Evolutionary conservation across 2,113 vertebrate genomes (phyloP), one percentile per base, ranked within the genome.

Genomic region (Neopipo cinnamomea): DNA sequence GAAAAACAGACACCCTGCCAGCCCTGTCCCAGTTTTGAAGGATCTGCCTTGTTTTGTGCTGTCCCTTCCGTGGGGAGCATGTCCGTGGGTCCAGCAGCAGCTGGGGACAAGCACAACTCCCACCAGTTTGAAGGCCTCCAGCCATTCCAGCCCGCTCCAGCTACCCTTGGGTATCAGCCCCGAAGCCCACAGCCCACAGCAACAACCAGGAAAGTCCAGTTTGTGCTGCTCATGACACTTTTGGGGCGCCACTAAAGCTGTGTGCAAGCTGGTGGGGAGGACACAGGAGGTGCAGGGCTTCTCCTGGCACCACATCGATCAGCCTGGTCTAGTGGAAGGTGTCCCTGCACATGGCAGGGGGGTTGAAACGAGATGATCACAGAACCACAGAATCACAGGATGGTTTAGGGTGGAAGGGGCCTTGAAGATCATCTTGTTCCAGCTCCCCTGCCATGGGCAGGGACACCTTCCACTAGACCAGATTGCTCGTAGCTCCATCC

Each of bases 371-470:
- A 89, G 13, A 22, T 18, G 16, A 17, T 30, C 2, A 4, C 0
- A 2, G n/a, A 61, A 39, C 28, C 20, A 3, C 11, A 21, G 33
- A 11, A 5, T 30, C 30, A 3, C 9, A 28, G 28, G 7, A 5
- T 10, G 21, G 7, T 41, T 61, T 53, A 28, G 19, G 3, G 17
- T 1, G 44, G 28, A 59, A 44, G 10, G 4, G 10, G 20, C 1
- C 0, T 4, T 14, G 16, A 44, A 23, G 3, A 0, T 1, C 22
- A 37, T 20, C 27, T 33, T 6, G 3, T 61, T 0, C 1, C 31
- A 42, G 13, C 8, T 4, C 5, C 31, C 16, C 9, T 49, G 18
- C 42, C 44, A 27, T 25, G 25, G 30, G 2, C n/a, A 72, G 75
- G 30, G 30, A 65, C 66, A 72, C 0, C 24, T 79, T 1, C 65